Base-by-base conservation (phyloP, 2,113 vertebrate genomes). In the Vireo altiloquus region DNA sequence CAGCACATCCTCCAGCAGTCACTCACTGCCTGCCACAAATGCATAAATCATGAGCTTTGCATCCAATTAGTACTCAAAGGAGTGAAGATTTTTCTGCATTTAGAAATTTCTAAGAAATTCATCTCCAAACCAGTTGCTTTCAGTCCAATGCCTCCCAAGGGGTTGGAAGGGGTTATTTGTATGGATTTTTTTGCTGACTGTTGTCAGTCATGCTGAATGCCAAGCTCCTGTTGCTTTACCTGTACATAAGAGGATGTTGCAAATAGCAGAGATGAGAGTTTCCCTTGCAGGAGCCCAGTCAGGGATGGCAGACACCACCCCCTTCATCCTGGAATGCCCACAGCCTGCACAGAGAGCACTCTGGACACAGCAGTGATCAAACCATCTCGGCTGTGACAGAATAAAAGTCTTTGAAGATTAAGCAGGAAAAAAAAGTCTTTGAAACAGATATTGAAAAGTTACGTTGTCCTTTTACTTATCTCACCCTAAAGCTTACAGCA, bases 351-450 rank as follows among this genome's bases (percentile, higher is more conserved):
- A 31, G 37, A 68, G 72, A 87, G 59, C 25, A 16, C 2, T 69
- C 33, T n/a, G 40, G 72, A 10, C 20, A 10, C 18, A 28, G n/a
- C 13, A 44, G 19, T 66, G 88, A 90, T 31, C 57, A 64, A 71
- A 92, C 30, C 31, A n/a, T 70, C 54, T 64, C 59, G 21, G 44
- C 71, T 64, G 52, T 59, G 77, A 90, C 66, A 85, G 86, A 80
- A 69, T 60, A 86, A 40, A 80, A 83, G 40, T 31, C 75, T 86
- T 88, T 93, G 82, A 95, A 93, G 89, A 92, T 60, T 74, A 92
- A 76, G 49, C 42, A 78, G 39, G 35, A 25, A 49, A 44, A 52
- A 64, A 94, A 70, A 66, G 31, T 56, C 42, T 94, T 92, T 96
- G 79, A 81, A 81, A 87, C 9, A 94, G 59, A 37, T 52, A 53